Percentiles rank a stretch among this genome's conserved stretches.
These are phyloP conservation scores for Myoxocephalus aenaeus DNA, from an alignment of 2,797 vertebrate genomes.

Conservation along the genomic window DNA sequence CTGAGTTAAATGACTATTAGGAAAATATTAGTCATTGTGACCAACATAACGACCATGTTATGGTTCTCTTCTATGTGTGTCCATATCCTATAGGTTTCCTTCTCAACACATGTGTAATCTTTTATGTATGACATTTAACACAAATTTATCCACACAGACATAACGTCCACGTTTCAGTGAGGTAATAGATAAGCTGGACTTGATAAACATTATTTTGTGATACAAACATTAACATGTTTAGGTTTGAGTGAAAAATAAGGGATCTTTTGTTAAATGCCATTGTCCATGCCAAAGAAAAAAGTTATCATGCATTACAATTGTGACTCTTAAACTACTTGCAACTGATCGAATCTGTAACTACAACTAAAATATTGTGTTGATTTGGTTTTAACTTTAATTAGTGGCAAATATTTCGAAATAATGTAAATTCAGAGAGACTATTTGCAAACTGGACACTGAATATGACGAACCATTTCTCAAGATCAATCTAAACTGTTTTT, in stretches of 20 bases:
- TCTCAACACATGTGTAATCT: conserved; percentile 17
- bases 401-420: background rate
- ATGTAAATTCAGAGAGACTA: conserved; percentile 23
- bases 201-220: conserved; percentile 42
- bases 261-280: conserved; percentile 35
- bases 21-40: conserved; percentile 76
- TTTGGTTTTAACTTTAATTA: conserved; percentile 10
- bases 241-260: conserved; percentile 43
- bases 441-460: conserved; percentile 29
- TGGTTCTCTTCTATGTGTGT: conserved; percentile 62
- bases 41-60: conserved; percentile 68
- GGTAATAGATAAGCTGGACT: conserved; percentile 51
- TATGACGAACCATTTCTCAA: conserved; percentile 14
- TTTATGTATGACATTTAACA: conserved; percentile 33
- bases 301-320: conserved; percentile 52
- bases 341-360: conserved; percentile 33
- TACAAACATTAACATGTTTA: conserved; percentile 47
- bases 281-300: conserved; percentile 46
- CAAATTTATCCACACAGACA: conserved; percentile 34
- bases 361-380: conserved; percentile 10
- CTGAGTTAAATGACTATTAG: conserved; percentile 46
- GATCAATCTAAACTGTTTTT: conserved; percentile 23
- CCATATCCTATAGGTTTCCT: conserved; percentile 7
- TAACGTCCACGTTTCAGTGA: conserved; percentile 52
- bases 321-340: conserved; percentile 44